These are phyloP conservation scores for Drosophila nr. perissopoda DNA, from an alignment of 2,888 invertebrate genomes.

Conservation along the genomic window DNA sequence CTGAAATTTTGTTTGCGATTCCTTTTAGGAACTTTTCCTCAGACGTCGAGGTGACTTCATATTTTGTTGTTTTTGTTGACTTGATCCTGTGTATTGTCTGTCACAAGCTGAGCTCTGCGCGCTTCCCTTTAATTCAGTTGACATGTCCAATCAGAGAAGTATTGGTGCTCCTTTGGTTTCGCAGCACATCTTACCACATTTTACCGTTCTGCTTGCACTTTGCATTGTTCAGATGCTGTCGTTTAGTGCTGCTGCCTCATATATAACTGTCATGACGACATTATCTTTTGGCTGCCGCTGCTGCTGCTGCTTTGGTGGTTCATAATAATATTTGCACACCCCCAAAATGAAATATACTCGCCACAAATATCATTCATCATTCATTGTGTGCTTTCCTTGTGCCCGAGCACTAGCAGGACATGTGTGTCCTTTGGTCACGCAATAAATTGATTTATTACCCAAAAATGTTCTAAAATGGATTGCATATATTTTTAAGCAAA, in stretches of 20 bases:
- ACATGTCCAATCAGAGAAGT: slow-evolving; percentile 55
- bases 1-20: slow-evolving; percentile 23
- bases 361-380: slow-evolving; percentile 76
- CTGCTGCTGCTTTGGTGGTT: slow-evolving; percentile 20
- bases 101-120: slow-evolving; percentile 21
- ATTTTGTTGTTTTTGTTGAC: slow-evolving; percentile 2
- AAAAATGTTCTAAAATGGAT: slow-evolving; percentile 39
- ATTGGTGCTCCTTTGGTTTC: slow-evolving; percentile 13
- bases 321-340: slow-evolving; percentile 71
- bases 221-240: slow-evolving; percentile 6
- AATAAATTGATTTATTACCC: slow-evolving; percentile 69
- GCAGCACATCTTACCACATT: slow-evolving; percentile 5
- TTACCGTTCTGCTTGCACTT: slow-evolving; percentile 25
- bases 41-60: slow-evolving; percentile 14
- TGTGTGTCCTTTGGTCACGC: slow-evolving; percentile 24
- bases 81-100: slow-evolving; percentile 25
- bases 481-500: slow-evolving; percentile 64
- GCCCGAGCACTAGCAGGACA: slow-evolving; percentile 13
- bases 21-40: slow-evolving; percentile 27
- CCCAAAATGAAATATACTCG: slow-evolving; percentile 58
- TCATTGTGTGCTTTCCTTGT: slow-evolving; percentile 28
- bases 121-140: slow-evolving; percentile 58
- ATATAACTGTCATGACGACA: slow-evolving; percentile 51
- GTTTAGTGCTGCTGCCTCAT: slow-evolving; percentile 13
- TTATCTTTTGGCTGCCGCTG: slow-evolving; percentile 49